phyloP scores from a whole-genome alignment of 2,113 vertebrate genomes.

The Typhlomys cinereus region DNA sequence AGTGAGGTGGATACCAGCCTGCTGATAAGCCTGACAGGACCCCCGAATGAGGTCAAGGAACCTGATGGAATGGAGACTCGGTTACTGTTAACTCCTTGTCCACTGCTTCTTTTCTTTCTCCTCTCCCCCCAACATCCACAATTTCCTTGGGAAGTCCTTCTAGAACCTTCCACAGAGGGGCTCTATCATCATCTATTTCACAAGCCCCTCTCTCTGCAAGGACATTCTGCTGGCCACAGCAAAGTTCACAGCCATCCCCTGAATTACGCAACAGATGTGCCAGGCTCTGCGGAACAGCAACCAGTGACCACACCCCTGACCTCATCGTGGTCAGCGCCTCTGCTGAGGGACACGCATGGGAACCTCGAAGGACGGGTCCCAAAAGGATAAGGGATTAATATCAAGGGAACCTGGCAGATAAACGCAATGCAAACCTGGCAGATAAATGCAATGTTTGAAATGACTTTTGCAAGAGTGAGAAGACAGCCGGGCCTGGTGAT shows the following conservation, averaged over 20 bases:
- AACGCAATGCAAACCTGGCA: not conserved
- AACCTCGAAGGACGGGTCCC: not conserved
- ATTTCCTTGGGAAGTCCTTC: not conserved
- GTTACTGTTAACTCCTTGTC: not conserved
- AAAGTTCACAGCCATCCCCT: not conserved
- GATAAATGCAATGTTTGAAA: not conserved
- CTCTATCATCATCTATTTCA: accelerated
- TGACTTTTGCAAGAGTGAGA: not conserved
- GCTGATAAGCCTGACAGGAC: accelerated
- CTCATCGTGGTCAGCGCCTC: not conserved
- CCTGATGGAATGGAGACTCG: not conserved
- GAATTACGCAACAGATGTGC: not conserved
- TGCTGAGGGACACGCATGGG: accelerated
- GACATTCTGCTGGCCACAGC: accelerated
- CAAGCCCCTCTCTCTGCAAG: not conserved
- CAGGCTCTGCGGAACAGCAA: not conserved
- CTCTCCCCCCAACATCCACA: no score
- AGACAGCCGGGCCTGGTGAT: not conserved
- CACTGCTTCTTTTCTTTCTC: not conserved
- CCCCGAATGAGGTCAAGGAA: not conserved
- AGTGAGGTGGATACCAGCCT: accelerated
- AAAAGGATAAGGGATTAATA: not conserved
- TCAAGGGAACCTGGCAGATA: not conserved
- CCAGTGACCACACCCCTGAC: not conserved
- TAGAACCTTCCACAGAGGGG: accelerated